A percentile compares a stretch with the other conserved stretches of the same genome.
These are phyloP conservation scores for Australoheros scitulus DNA, from an alignment of 2,113 vertebrate species.

Conservation along the genomic window DNA sequence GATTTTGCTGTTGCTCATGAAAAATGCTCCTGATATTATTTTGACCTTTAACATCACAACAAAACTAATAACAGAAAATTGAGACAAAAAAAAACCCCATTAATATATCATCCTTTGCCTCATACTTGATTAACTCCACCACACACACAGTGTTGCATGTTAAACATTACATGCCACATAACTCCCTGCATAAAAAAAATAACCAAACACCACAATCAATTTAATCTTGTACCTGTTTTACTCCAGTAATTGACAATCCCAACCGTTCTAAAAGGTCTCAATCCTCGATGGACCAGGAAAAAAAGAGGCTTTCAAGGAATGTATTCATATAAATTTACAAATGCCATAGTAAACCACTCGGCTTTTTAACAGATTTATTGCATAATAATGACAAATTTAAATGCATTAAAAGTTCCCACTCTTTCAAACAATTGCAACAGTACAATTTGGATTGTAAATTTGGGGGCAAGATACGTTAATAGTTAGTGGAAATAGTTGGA, in stretches of 20 bases:
- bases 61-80: not conserved
- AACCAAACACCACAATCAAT: not conserved
- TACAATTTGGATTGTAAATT: not conserved
- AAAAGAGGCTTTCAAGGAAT: no score
- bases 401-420: not conserved
- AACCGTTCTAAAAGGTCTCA: not conserved
- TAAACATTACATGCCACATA: not conserved
- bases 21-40: no score
- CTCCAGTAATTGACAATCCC: not conserved
- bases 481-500: not conserved
- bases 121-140: not conserved
- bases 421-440: slow-evolving; percentile 7
- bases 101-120: not conserved
- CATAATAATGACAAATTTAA: slow-evolving; percentile 12
- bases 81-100: not conserved
- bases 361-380: not conserved
- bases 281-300: no score
- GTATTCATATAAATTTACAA: not conserved
- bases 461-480: not conserved
- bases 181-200: not conserved
- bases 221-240: not conserved
- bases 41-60: not conserved
- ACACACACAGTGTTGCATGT: not conserved
- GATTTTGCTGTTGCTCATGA: no score
- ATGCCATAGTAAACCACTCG: not conserved